Percentiles rank a stretch among this genome's conserved stretches.
Conservation (phyloP, 2,888 invertebrate species). For the Azorinus chamasolen region DNA sequence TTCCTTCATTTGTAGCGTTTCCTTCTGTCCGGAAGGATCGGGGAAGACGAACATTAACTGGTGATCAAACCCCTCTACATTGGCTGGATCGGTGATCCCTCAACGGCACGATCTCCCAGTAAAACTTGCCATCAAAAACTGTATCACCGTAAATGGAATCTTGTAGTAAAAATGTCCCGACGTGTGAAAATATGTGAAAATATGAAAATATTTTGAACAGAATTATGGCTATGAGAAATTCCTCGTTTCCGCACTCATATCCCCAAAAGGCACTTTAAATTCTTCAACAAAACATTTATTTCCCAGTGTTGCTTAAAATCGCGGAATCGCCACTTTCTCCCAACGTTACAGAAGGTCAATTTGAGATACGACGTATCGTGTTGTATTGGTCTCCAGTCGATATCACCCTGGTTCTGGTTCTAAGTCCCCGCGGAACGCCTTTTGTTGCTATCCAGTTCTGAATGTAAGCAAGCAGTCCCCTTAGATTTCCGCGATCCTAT, state of each 20-base stretch:
- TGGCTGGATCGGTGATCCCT: constrained; percentile 6
- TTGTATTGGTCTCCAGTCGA: constrained; percentile 67
- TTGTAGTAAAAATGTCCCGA: constrained; percentile 58
- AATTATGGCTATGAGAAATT: constrained; percentile 11
- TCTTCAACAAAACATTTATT: constrained; percentile 66
- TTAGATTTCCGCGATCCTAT: constrained; percentile 71
- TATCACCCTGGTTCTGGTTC: constrained; percentile 73
- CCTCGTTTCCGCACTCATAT: constrained; percentile 5
- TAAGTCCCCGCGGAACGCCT: constrained; percentile 82
- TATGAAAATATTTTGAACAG: constrained; percentile 42
- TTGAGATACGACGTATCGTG: constrained; percentile 45
- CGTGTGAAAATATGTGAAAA: constrained; percentile 35
- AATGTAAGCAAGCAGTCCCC: constrained; percentile 72
- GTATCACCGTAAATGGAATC: constrained; percentile 40
- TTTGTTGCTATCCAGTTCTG: constrained; percentile 83
- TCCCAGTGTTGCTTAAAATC: constrained; percentile 53
- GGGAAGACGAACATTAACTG: background rate
- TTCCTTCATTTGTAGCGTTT: constrained; percentile 76
- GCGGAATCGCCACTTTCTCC: constrained; percentile 37
- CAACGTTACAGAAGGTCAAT: constrained; percentile 59
- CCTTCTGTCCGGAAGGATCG: background rate
- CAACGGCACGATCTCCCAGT: background rate
- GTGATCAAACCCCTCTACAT: constrained; percentile 5
- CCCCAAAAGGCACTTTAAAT: constrained; percentile 64
- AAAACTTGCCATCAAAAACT: too few relatives aligned